Evolutionary conservation across 2,113 vertebrate species (phyloP).

Genomic region (Myocastor coypus): DNA sequence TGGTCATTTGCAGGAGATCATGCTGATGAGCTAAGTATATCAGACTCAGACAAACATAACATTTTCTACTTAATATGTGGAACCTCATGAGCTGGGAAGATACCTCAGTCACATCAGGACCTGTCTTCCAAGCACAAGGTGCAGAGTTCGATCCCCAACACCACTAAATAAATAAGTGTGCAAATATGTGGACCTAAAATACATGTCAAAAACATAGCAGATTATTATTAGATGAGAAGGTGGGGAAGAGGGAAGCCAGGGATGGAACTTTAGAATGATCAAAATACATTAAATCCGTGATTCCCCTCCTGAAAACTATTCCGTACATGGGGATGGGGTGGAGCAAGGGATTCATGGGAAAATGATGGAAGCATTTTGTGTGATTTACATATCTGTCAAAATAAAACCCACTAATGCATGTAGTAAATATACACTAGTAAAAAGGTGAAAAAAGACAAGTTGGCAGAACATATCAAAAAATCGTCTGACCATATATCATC

Average conservation of each 20-base stretch:
- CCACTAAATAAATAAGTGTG: too few species aligned
- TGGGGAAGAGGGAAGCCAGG: background rate
- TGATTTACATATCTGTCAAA: background rate
- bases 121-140: too few species aligned
- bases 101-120: too few species aligned
- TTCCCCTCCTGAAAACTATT: background rate
- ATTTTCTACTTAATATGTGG: background rate
- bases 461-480: background rate
- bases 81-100: too few species aligned
- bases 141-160: too few species aligned
- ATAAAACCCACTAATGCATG: background rate
- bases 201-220: background rate
- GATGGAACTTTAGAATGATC: background rate
- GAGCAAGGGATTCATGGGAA: background rate
- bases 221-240: background rate
- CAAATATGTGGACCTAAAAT: background rate
- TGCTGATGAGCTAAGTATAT: background rate
- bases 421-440: background rate
- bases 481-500: background rate
- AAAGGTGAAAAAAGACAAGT: background rate
- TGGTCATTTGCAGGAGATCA: background rate
- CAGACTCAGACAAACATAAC: background rate
- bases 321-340: background rate
- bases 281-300: background rate
- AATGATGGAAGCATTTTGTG: background rate